Base-by-base conservation (phyloP, 1,140 invertebrate species). In the Frieseomelitta varia region DNA sequence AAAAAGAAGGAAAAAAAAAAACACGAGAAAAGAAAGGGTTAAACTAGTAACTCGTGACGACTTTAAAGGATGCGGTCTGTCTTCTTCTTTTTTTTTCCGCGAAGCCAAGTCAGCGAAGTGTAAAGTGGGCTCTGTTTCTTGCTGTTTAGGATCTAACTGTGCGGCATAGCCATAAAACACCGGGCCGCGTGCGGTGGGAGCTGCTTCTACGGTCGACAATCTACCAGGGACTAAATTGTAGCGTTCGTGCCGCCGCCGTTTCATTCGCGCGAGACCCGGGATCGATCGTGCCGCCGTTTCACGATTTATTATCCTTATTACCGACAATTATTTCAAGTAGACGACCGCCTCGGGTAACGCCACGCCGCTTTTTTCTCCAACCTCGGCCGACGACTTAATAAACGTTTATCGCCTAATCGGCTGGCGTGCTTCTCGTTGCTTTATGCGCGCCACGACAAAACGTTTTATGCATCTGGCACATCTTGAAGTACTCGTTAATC, bases 241-340 rank as follows among this genome's bases (percentile, higher is more conserved):
- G 87, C 83, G 76, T 85, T 88, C 83, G 82, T 85, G 87, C 87
- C 81, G 83, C 87, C 86, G 86, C 87, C 67, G 79, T 88, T 84
- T 88, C 65, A 83, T 82, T 72, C 65, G 79, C 69, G 67, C 55
- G 82, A 79, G 39, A 27, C 67, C 61, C 39, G 39, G 74, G 67
- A 88, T 88, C 86, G 87, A 81, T 69, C 83, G 85, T 81, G 56
- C 77, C 77, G 58, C 47, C 61, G 84, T 88, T 85, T 71, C 72
- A 47, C 30, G 81, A 76, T 79, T 84, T 84, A 80, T 80, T 73
- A 84, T 84, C 78, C 68, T 80, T 73, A 80, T 84, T 84, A 73
- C n/a, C 51, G 53, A 74, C 27, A 74, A 84, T 84, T 67, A 80
- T 79, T 79, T 84, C 24, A 84, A 84, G 76, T 30, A 79, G 75